Conservation (phyloP, 2,797 vertebrate genomes). For the Parambassis ranga region DNA sequence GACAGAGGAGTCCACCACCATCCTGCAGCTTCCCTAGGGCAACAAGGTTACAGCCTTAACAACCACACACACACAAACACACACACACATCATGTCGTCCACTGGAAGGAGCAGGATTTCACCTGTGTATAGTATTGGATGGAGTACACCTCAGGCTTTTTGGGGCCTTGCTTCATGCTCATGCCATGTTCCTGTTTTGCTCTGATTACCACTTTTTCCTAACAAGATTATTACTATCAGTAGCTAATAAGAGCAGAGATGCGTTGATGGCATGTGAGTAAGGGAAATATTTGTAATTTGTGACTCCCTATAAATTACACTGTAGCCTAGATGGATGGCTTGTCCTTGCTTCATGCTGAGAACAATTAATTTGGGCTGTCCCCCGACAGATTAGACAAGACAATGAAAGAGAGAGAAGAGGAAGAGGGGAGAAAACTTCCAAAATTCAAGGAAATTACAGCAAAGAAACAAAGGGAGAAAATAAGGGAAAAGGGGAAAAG, state of each 20-base stretch:
- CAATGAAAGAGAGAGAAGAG: slow-evolving; percentile 1
- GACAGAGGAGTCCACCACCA: no score
- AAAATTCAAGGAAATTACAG: neutral
- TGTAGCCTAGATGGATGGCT: slow-evolving; percentile 17
- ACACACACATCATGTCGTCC: no score
- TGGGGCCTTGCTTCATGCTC: neutral
- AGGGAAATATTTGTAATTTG: slow-evolving; percentile 9
- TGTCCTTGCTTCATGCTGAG: slow-evolving; percentile 31
- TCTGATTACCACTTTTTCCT: slow-evolving; percentile 5
- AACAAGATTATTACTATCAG: slow-evolving; percentile 14
- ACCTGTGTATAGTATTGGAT: no score
- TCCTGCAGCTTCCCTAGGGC: no score
- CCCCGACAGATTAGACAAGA: slow-evolving; percentile 40
- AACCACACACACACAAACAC: no score
- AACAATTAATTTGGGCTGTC: slow-evolving; percentile 22
- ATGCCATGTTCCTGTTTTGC: neutral
- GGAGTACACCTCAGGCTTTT: neutral
- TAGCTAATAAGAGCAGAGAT: neutral
- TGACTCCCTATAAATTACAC: slow-evolving; percentile 9
- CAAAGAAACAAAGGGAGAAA: slow-evolving; percentile 16
- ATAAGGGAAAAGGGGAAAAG: slow-evolving; percentile 12
- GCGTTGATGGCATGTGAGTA: neutral
- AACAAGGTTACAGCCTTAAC: no score
- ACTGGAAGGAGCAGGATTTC: no score
- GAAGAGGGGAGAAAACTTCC: slow-evolving; percentile 9